A percentile compares a stretch with the other conserved stretches of the same genome.
Conservation (phyloP, 2,888 invertebrate genomes). For the Drosophila kambysellisi region DNA sequence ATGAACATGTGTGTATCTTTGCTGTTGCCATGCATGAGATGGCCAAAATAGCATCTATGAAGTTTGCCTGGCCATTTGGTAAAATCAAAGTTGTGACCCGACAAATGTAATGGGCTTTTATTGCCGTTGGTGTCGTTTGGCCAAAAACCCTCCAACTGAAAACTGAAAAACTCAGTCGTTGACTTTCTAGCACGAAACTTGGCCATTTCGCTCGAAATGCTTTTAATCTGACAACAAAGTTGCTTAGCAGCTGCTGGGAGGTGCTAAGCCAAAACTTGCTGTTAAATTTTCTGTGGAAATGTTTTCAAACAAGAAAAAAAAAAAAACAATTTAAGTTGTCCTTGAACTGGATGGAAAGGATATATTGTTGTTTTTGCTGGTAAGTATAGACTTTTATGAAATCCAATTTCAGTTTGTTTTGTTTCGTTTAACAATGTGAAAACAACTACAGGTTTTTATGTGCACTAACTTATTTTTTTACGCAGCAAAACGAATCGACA, state of each 20-base stretch:
- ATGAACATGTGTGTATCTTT: slow-evolving; percentile 1
- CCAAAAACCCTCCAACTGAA: slow-evolving; percentile 12
- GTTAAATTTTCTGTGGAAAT: slow-evolving; percentile 49
- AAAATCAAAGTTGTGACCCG: slow-evolving; percentile 73
- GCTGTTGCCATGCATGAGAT: slow-evolving; percentile 10
- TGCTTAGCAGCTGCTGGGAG: slow-evolving; percentile 34
- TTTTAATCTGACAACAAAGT: slow-evolving; percentile 76
- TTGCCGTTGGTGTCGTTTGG: slow-evolving; percentile 47
- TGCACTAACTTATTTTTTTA: neutral
- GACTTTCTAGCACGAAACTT: slow-evolving; percentile 57
- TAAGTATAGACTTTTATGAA: slow-evolving; percentile 17
- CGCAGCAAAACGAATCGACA: neutral
- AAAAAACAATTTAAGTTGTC: slow-evolving; percentile 65
- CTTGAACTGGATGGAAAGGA: slow-evolving; percentile 49
- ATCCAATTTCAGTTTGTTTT: slow-evolving; percentile 60
- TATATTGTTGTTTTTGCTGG: slow-evolving; percentile 6
- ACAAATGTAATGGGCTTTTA: slow-evolving; percentile 70
- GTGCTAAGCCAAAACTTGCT: slow-evolving; percentile 35
- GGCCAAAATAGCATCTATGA: neutral
- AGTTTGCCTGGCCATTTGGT: slow-evolving; percentile 45
- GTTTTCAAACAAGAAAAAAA: slow-evolving; percentile 21
- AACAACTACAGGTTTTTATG: slow-evolving; percentile 27
- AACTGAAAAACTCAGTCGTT: slow-evolving; percentile 4
- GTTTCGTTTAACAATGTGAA: slow-evolving; percentile 30
- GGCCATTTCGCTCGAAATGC: slow-evolving; percentile 60